Evolutionary conservation across 2,797 vertebrate species (phyloP), one percentile per base, ranked within the genome.

Genomic region (Falco biarmicus): DNA sequence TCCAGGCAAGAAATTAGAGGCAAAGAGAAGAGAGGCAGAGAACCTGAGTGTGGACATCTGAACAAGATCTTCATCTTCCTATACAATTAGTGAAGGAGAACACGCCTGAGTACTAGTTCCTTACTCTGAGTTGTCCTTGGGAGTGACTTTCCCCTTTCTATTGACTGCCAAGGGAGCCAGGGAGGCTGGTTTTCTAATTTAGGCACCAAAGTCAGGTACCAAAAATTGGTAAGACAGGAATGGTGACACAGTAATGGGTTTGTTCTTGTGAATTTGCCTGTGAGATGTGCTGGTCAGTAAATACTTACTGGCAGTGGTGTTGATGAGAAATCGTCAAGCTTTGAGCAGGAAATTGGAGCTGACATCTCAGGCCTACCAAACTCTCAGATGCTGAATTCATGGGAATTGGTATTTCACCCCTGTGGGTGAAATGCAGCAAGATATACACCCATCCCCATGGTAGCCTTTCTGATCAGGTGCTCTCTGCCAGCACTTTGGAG

Each of bases 21-120:
- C 8, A 41, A 41, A 50, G 15, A 4, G 31, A 47, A 81, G 65
- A 86, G 61, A 84, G 32, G 34, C 65, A 31, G 9, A 84, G 70
- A 84, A 73, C 26, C 24, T 26, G 34, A 32, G 24, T 28, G 61
- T 47, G 29, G 21, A 39, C 15, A 9, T 51, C 41, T 69, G 34
- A 65, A 61, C 11, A 59, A 54, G 10, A 84, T 4, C 15, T 86
- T 90, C n/a, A 15, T 71, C 24, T 85, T 85, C 39, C 41, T 34
- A 3, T 50, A 39, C 9, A 43, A 56, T 34, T 70, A 80, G 14
- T 29, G 41, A 29, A 41, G n/a, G 7, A 78, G 9, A 84, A 65
- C 20, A 54, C 0, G 1, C 5, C 11, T 0, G 0, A 59, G 10
- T 39, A 26, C 39, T 41, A 53, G 15, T 69, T 73, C 29, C 73